Base-by-base conservation (phyloP, 2,888 invertebrate species). In the Ctena decussata region DNA sequence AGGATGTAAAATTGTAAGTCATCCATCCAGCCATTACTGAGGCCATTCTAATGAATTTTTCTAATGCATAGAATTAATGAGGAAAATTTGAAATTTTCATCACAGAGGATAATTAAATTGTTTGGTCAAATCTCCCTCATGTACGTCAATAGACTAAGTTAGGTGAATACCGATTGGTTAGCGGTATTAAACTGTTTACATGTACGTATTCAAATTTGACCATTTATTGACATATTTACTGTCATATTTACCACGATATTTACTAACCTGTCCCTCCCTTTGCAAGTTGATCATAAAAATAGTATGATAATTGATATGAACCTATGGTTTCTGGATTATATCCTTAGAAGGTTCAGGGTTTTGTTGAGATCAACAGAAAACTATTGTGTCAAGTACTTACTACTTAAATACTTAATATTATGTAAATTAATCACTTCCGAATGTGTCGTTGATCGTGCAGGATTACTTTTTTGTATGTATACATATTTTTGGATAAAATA, bases 381-480 rank as follows among this genome's bases (percentile, higher is more conserved):
- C 65, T 65, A 12, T 35, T 65, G 65, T 65, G 65, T 65, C 65
- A 65, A 65, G 65, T 65, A 35, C 65, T 30, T 65, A 35, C 32
- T 65, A 11, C 65, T 32, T 65, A 65, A 6, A 3, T 35, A 65
- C 32, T 65, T 60, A 35, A 35, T 30, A 53, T 15, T 5, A 35
- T 5, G 24, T 65, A 21, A 65, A 65, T 65, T 65, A 65, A 65
- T 65, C 65, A 65, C 30, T 65, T 65, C 65, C 65, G 57, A 65
- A 35, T 65, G 11, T 35, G 65, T 21, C 18, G 65, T 65, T 35
- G 21, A 65, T 24, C 21, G 60, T 60, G 49, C 21, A 11, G 41
- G 15, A 41, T 11, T 41, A 6, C 6, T 41, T 41, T 41, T 15
- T 41, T 41, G 15, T 41, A 41, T 15, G 15, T 41, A 41, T n/a